Conservation (phyloP, 2,888 invertebrate species). For the Drosophila subquinaria region DNA sequence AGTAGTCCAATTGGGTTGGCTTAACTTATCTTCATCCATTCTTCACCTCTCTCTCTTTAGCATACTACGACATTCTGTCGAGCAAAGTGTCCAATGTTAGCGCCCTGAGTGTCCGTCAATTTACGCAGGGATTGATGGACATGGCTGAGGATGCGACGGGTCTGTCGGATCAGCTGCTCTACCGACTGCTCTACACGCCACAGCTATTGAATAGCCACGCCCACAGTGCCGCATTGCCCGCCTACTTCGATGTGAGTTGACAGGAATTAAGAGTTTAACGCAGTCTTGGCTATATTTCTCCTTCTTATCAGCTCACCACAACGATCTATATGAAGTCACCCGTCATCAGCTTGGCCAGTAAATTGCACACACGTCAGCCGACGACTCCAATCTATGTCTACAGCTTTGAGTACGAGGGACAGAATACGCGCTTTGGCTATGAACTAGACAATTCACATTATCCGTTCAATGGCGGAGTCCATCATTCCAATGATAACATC, state of each 20-base stretch:
- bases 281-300: no score
- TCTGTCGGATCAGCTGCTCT: slow-evolving; percentile 82
- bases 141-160: slow-evolving; percentile 64
- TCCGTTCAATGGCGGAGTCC: slow-evolving; percentile 86
- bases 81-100: slow-evolving; percentile 48
- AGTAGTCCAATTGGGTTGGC: slow-evolving; percentile 24
- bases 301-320: slow-evolving; percentile 63
- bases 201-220: slow-evolving; percentile 82
- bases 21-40: not conserved
- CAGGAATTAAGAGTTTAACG: no score
- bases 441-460: slow-evolving; percentile 84
- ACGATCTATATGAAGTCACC: slow-evolving; percentile 85
- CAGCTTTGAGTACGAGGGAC: slow-evolving; percentile 86
- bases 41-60: slow-evolving; percentile 39
- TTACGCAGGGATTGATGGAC: slow-evolving; percentile 63
- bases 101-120: slow-evolving; percentile 68
- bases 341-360: slow-evolving; percentile 83
- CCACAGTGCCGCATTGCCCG: slow-evolving; percentile 85
- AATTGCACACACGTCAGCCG: slow-evolving; percentile 65
- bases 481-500: slow-evolving; percentile 88
- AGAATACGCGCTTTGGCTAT: slow-evolving; percentile 85
- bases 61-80: slow-evolving; percentile 57
- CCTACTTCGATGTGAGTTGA: slow-evolving; percentile 86
- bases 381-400: slow-evolving; percentile 85
- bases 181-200: slow-evolving; percentile 84